Percentiles rank a stretch among this genome's conserved stretches.
Conservation (phyloP, 2,888 invertebrate species). For the Cylindroiulus punctatus region DNA sequence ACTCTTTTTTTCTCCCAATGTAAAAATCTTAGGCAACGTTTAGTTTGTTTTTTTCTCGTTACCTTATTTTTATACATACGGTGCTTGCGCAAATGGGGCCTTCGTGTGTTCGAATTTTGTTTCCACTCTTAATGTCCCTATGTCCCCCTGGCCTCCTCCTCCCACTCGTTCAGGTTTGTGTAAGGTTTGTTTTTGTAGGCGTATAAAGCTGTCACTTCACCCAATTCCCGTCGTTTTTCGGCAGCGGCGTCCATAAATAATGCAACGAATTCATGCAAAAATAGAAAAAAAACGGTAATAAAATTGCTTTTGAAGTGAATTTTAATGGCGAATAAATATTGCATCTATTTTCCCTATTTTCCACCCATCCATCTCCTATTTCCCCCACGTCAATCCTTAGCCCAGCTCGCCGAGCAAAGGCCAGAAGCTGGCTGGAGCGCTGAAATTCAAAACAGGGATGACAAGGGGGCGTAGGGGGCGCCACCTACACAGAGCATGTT, state of each 20-base stretch:
- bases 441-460: background rate
- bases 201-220: slow-evolving; percentile 48
- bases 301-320: slow-evolving; percentile 49
- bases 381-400: background rate
- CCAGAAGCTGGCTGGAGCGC: background rate
- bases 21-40: no score
- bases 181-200: background rate
- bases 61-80: slow-evolving; percentile 5
- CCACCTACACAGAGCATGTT: background rate
- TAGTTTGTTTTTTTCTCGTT: background rate
- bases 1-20: background rate
- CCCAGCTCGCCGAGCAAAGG: background rate
- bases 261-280: slow-evolving; percentile 46
- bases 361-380: slow-evolving; percentile 30
- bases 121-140: background rate
- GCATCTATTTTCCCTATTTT: slow-evolving; percentile 39
- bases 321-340: slow-evolving; percentile 50
- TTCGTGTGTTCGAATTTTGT: background rate
- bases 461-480: background rate
- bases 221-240: slow-evolving; percentile 39
- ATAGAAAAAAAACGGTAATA: slow-evolving; percentile 37
- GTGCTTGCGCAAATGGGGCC: background rate
- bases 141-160: background rate
- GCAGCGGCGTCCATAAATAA: slow-evolving; percentile 37
- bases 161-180: background rate